These are phyloP conservation scores for Myrmecophaga tridactyla DNA, from an alignment of 2,113 vertebrate species.

Conservation along the genomic window DNA sequence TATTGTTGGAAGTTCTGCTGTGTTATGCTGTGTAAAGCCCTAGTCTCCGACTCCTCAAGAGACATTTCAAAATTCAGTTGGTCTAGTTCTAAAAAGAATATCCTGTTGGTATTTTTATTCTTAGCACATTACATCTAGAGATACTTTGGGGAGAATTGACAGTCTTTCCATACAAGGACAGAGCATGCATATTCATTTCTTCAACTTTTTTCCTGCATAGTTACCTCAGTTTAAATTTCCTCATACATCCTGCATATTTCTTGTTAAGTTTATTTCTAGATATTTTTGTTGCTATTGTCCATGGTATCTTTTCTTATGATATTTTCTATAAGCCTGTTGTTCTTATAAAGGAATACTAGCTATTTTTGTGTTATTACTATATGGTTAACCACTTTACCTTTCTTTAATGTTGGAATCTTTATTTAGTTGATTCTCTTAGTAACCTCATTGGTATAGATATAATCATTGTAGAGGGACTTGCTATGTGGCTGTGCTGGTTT, in stretches of 20 bases:
- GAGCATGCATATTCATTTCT: conserved; percentile 47
- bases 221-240: conserved; percentile 7
- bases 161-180: neutral
- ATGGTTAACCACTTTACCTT: neutral
- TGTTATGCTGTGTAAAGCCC: neutral
- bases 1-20: neutral
- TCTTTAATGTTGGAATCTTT: neutral
- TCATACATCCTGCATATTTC: neutral
- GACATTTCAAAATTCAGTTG: conserved; percentile 40
- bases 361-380: neutral
- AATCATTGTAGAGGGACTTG: too few relatives aligned
- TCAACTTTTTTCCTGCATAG: neutral
- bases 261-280: conserved; percentile 16
- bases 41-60: neutral
- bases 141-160: conserved; percentile 31
- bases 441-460: too few relatives aligned
- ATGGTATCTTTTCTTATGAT: neutral
- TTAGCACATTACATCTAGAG: neutral
- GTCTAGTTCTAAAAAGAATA: conserved; percentile 7
- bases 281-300: conserved; percentile 37
- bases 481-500: too few relatives aligned
- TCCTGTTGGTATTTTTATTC: conserved; percentile 25
- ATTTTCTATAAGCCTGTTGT: neutral
- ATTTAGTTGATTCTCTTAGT: neutral
- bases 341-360: neutral